These are phyloP conservation scores for Atopsyche davidsoni DNA, from an alignment of 1,140 invertebrate species.

Conservation along the genomic window DNA sequence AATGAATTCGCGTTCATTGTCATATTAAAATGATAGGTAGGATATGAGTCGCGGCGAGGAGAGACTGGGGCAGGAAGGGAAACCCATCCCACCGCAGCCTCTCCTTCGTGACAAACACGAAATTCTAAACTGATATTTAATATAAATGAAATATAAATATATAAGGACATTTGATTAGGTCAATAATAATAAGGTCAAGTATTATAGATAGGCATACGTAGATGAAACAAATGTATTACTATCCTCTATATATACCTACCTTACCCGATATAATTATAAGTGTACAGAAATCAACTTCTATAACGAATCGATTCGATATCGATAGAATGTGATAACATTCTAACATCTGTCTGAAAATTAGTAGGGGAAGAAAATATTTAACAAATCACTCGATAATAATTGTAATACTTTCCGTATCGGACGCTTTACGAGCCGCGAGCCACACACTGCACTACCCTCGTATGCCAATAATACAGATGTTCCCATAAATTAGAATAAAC, in stretches of 20 bases:
- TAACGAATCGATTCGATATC: neutral
- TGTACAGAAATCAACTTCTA: constrained; percentile 11
- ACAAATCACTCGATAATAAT: constrained; percentile 1
- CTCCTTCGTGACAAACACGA: constrained; percentile 28
- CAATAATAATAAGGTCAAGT: constrained; percentile 24
- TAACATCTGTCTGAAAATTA: constrained; percentile 1
- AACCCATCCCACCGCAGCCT: constrained; percentile 1
- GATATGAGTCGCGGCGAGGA: constrained; percentile 18
- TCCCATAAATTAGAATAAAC: no score
- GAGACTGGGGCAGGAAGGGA: constrained; percentile 11
- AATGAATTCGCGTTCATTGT: constrained; percentile 30
- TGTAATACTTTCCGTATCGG: neutral
- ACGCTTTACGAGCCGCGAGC: neutral
- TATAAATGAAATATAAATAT: constrained; percentile 27
- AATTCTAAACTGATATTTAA: constrained; percentile 31
- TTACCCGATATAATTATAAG: constrained; percentile 2
- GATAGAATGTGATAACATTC: constrained; percentile 1
- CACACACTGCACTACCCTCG: neutral
- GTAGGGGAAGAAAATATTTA: constrained; percentile 1
- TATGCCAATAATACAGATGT: no score
- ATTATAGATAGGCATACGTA: constrained; percentile 28
- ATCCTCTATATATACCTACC: constrained; percentile 20
- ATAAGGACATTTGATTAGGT: constrained; percentile 14
- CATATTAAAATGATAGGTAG: constrained; percentile 26
- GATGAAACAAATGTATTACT: constrained; percentile 28